Base-by-base conservation (phyloP, 2,113 vertebrate genomes). In the Tautogolabrus adspersus region DNA sequence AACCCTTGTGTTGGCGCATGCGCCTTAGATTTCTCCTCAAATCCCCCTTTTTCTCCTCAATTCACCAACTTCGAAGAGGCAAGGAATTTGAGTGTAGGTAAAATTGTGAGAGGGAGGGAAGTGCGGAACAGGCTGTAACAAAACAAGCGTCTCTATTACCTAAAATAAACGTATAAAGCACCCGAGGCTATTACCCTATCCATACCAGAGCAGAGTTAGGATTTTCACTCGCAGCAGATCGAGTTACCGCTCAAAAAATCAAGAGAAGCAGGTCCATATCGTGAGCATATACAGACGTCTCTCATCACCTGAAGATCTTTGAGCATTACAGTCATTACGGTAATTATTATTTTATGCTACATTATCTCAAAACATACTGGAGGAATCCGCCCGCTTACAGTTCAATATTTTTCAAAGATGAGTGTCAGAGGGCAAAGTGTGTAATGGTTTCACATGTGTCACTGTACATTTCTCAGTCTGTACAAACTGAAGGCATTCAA, bases 141-240 rank as follows among this genome's bases (percentile, higher is more conserved):
- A 96, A 97, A 95, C 95, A 96, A 90, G 91, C 89, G 92, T 95
- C 95, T 95, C 93, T 95, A 95, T 96, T 94, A 87, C 95, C 95
- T 94, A 95, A 95, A 97, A 97, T 96, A 96, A 97, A 95, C 95
- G 90, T 94, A 95, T 96, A 95, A 96, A 97, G 91, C 87, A 94
- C 94, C 93, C 87, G 66, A 55, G 95, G 95, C 95, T 96, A 95
- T 96, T 95, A 94, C 93, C 91, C 88, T 92, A 91, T 91, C 94
- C 88, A 37, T 84, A 93, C 94, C 95, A 95, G 93, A 93, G 93
- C 93, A 93, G 91, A 93, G 91, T 92, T 92, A 88, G 92, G 87
- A 87, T 93, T 93, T 92, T 87, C 85, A 86, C 85, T 68, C 76
- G 88, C 77, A 79, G 83, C 79, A 82, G 84, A 88, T 93, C 87